A percentile compares a stretch with the other conserved stretches of the same genome.
These are phyloP conservation scores for Phylloscopus collybita DNA, from an alignment of 2,797 vertebrate species.

Conservation along the genomic window DNA sequence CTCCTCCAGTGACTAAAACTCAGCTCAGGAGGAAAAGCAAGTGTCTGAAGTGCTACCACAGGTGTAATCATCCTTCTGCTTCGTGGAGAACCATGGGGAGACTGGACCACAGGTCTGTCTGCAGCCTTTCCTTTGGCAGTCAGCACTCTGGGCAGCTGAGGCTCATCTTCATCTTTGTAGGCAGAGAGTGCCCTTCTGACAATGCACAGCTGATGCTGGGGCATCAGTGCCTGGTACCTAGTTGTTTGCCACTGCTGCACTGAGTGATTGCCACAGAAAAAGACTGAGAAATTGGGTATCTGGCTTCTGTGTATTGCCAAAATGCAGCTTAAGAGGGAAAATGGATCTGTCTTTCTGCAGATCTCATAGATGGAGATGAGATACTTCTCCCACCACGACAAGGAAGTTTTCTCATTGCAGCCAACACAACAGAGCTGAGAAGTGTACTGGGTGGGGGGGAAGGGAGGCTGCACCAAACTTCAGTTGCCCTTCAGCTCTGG, in stretches of 20 bases:
- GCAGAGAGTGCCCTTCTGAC: background rate
- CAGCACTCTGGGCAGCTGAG: background rate
- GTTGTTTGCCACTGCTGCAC: background rate
- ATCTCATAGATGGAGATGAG: background rate
- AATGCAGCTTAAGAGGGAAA: background rate
- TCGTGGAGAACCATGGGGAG: background rate
- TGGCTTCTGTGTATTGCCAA: background rate
- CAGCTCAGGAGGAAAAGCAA: background rate
- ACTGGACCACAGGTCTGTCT: background rate
- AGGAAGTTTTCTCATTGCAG: background rate
- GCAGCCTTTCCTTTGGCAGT: background rate
- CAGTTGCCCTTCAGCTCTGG: background rate
- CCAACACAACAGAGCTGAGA: fast-evolving
- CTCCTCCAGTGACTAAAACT: background rate
- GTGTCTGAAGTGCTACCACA: background rate
- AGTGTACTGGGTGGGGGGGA: too few relatives aligned
- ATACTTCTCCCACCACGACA: background rate
- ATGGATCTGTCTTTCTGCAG: background rate
- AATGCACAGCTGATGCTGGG: background rate
- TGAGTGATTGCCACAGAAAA: background rate
- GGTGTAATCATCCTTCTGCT: background rate
- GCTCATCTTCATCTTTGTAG: background rate
- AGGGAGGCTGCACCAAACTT: background rate
- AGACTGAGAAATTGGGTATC: background rate
- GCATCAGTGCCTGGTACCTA: background rate